Evolutionary conservation across 2,888 invertebrate genomes (phyloP).

Genomic region (Andrena praecox): DNA sequence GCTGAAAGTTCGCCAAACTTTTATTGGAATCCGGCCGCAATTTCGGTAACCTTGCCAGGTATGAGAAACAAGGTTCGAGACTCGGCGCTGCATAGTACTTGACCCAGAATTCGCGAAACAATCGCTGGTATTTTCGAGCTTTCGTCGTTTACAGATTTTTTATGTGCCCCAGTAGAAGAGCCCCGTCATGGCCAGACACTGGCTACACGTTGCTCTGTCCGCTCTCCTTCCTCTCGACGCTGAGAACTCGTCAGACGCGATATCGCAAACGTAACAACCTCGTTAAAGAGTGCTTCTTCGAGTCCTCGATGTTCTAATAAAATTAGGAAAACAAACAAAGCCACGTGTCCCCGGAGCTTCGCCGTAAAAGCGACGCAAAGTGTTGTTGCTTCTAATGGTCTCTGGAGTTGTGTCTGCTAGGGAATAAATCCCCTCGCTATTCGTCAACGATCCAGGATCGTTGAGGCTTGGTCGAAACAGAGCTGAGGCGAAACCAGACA

Average conservation of each 20-base stretch:
- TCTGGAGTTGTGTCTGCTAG: too few relatives aligned
- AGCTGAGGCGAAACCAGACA: neutral
- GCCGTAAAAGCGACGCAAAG: neutral
- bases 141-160: neutral
- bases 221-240: neutral
- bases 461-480: neutral
- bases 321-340: neutral
- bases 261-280: neutral
- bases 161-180: neutral
- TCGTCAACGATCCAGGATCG: neutral
- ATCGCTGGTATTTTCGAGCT: slow-evolving; percentile 44
- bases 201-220: neutral
- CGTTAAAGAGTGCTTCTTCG: neutral
- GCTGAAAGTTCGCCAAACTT: slow-evolving; percentile 74
- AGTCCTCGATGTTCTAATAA: neutral
- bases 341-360: neutral
- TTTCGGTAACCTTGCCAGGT: slow-evolving; percentile 75
- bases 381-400: too few relatives aligned
- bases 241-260: neutral
- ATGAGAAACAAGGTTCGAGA: slow-evolving; percentile 73
- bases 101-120: slow-evolving; percentile 72
- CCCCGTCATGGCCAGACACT: neutral
- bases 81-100: slow-evolving; percentile 65
- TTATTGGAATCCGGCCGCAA: slow-evolving; percentile 78
- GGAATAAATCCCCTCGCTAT: neutral